phyloP scores from a whole-genome alignment of 2,888 invertebrate genomes.

The Reticulitermes lucifugus region DNA sequence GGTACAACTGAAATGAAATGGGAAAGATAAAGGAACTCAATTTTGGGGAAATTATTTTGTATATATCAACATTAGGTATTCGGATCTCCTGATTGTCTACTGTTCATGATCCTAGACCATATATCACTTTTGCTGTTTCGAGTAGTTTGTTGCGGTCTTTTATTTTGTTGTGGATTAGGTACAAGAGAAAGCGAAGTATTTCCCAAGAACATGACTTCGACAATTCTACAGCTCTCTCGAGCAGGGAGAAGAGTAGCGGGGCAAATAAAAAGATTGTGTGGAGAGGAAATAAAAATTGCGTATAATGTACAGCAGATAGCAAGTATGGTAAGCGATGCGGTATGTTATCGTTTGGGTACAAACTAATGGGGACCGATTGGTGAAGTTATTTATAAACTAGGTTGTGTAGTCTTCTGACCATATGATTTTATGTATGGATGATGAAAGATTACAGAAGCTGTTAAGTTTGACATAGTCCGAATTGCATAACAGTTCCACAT shows the following conservation, averaged over 20 bases:
- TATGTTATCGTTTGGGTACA: background rate
- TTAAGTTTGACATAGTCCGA: background rate
- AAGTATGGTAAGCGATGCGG: slow-evolving; percentile 2
- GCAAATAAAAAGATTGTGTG: slow-evolving; percentile 35
- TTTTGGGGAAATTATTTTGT: background rate
- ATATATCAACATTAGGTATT: background rate
- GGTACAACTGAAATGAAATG: too few species aligned
- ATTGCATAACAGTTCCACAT: background rate
- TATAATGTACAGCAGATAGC: background rate
- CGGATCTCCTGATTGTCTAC: slow-evolving; percentile 10
- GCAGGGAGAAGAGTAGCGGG: slow-evolving; percentile 40
- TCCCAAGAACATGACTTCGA: slow-evolving; percentile 36
- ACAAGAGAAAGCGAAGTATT: background rate
- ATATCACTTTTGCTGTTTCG: background rate
- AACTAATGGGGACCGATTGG: background rate
- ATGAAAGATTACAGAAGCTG: too few species aligned
- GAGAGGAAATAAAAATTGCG: slow-evolving; percentile 5
- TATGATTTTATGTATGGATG: too few species aligned
- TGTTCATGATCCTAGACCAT: background rate
- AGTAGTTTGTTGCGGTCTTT: background rate
- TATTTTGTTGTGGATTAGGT: background rate
- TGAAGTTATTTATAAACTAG: slow-evolving; percentile 37
- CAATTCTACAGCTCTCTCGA: slow-evolving; percentile 46
- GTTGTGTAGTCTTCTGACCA: background rate
- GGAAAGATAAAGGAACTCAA: too few species aligned